Conservation (phyloP, 2,888 invertebrate genomes). For the Synergus laeviventris region DNA sequence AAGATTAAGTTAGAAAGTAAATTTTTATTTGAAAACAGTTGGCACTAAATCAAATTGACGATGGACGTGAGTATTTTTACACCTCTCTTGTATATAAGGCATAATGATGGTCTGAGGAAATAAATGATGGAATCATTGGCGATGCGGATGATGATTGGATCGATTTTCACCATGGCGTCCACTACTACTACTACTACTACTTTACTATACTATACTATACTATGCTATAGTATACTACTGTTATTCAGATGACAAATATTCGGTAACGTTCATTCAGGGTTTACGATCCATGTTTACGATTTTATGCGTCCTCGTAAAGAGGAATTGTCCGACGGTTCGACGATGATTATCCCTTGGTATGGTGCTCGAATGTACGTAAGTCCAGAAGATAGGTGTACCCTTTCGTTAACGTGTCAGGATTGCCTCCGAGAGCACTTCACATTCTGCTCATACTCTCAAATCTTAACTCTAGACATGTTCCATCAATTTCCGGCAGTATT, state of each 20-base stretch:
- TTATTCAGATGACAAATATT: conserved; percentile 62
- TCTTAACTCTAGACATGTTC: background rate
- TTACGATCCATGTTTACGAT: conserved; percentile 67
- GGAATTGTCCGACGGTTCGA: conserved; percentile 61
- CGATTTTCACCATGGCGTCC: conserved; percentile 46
- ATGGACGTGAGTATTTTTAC: conserved; percentile 21
- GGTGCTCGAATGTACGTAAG: conserved; percentile 13
- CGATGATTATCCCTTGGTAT: conserved; percentile 40
- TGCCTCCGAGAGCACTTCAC: conserved; percentile 11
- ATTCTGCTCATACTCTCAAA: background rate
- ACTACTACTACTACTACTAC: no score
- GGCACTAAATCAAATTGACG: conserved; percentile 4
- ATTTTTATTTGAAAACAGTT: background rate
- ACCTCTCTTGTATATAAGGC: background rate
- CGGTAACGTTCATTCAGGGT: conserved; percentile 59
- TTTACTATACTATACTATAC: no score
- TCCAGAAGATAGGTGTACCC: conserved; percentile 35
- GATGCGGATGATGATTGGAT: conserved; percentile 28
- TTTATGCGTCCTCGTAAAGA: conserved; percentile 67
- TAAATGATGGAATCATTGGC: conserved; percentile 14
- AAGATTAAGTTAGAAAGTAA: conserved; percentile 1
- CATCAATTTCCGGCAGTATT: background rate
- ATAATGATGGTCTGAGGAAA: background rate
- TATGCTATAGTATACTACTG: no score
- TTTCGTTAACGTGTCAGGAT: conserved; percentile 35